A percentile compares a stretch with the other conserved stretches of the same genome.
These are phyloP conservation scores for Philotrypesis tridentata DNA, from an alignment of 1,140 invertebrate genomes.

Conservation along the genomic window DNA sequence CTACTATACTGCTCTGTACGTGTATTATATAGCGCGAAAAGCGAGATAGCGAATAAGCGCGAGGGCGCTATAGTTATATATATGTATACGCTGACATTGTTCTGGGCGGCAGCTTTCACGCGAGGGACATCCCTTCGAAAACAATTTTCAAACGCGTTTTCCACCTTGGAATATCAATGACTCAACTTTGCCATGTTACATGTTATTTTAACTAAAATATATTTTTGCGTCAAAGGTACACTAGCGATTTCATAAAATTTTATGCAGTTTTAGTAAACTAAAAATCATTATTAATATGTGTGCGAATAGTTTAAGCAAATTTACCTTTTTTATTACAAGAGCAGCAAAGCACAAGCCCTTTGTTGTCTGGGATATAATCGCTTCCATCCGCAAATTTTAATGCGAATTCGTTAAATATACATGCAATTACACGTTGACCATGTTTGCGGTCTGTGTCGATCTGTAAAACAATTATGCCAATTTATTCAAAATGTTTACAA, in stretches of 20 bases:
- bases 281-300: too few relatives aligned
- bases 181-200: background rate
- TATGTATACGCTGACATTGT: background rate
- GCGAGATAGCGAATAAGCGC: slow-evolving; percentile 16
- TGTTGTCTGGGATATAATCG: background rate
- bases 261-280: too few relatives aligned
- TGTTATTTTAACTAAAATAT: too few relatives aligned
- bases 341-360: background rate
- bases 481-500: too few relatives aligned
- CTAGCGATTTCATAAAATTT: too few relatives aligned
- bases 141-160: slow-evolving; percentile 11
- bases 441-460: background rate
- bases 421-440: background rate
- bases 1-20: slow-evolving; percentile 17
- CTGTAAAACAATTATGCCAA: too few relatives aligned
- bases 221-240: too few relatives aligned
- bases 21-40: background rate
- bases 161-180: background rate
- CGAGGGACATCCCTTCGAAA: background rate
- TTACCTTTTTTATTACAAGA: too few relatives aligned
- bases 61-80: background rate
- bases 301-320: too few relatives aligned
- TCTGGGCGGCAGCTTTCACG: background rate
- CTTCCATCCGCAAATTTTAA: background rate
- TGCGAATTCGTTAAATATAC: background rate